phyloP scores from a whole-genome alignment of 2,113 vertebrate species.

The Gasterosteus aculeatus region DNA sequence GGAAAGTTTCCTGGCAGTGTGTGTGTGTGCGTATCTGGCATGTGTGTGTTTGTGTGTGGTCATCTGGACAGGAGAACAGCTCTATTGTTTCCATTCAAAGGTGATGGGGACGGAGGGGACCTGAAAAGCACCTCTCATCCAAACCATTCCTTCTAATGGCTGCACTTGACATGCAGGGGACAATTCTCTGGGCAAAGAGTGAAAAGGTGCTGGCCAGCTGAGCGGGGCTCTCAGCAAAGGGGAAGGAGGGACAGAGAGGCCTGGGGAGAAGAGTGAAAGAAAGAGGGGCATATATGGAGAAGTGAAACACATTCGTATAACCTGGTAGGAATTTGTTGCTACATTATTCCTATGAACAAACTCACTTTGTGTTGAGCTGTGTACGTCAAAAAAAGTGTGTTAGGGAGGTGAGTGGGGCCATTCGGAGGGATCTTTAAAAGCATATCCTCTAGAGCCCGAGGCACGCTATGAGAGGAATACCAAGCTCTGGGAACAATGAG shows the following conservation, averaged over 20 bases:
- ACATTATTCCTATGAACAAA: constrained; percentile 18
- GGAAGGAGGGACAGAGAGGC: constrained; percentile 51
- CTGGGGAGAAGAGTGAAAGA: constrained; percentile 50
- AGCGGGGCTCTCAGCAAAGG: constrained; percentile 65
- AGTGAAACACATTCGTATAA: constrained; percentile 13
- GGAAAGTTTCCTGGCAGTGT: constrained; percentile 57
- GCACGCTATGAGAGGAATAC: constrained; percentile 83
- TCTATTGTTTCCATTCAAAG: constrained; percentile 79
- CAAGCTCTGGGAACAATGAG: constrained; percentile 81
- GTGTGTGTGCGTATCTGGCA: constrained; percentile 1
- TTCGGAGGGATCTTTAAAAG: constrained; percentile 72
- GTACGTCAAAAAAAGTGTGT: constrained; percentile 46
- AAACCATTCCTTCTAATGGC: constrained; percentile 75
- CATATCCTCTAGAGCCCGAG: constrained; percentile 75
- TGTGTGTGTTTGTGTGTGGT: constrained; percentile 64
- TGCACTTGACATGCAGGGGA: constrained; percentile 80
- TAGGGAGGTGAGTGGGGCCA: constrained; percentile 62
- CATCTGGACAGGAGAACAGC: constrained; percentile 75
- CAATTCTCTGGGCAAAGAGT: constrained; percentile 73
- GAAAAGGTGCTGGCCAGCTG: constrained; percentile 78
- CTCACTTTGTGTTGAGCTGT: constrained; percentile 23
- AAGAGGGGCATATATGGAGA: constrained; percentile 45
- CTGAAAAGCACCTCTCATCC: constrained; percentile 79
- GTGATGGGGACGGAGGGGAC: constrained; percentile 73
- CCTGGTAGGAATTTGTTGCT: not conserved